phyloP scores from a whole-genome alignment of 2,113 vertebrate genomes.

The Synchiropus splendidus region DNA sequence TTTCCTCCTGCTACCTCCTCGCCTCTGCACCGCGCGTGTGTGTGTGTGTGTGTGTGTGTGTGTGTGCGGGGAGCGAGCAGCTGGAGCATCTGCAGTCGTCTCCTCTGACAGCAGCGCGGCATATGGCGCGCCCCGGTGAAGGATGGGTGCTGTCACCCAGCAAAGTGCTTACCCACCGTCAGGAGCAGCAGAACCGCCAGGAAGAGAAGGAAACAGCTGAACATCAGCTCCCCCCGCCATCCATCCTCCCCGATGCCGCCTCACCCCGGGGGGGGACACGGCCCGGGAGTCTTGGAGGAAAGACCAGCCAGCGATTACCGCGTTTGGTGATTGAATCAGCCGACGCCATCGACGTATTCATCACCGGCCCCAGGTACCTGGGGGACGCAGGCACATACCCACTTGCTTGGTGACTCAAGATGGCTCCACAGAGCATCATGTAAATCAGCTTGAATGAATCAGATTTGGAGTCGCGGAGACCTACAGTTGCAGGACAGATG shows the following conservation, averaged over 20 bases:
- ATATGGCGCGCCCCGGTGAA: constrained; percentile 71
- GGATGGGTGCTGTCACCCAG: constrained; percentile 73
- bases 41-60: constrained; percentile 18
- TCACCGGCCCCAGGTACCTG: too few species aligned
- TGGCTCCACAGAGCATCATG: too few species aligned
- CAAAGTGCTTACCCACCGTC: constrained; percentile 63
- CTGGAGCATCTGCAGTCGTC: constrained; percentile 65
- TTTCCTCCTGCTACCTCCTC: constrained; percentile 24
- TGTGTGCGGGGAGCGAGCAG: constrained; percentile 50
- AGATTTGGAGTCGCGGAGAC: too few species aligned
- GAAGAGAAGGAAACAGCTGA: constrained; percentile 58
- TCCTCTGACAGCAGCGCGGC: constrained; percentile 63
- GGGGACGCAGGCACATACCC: too few species aligned
- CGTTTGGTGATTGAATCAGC: too few species aligned
- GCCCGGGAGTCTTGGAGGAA: constrained; percentile 11
- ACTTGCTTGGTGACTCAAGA: too few species aligned
- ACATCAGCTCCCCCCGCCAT: constrained; percentile 54
- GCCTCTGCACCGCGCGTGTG: constrained; percentile 13
- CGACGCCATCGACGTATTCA: too few species aligned
- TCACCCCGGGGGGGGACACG: constrained; percentile 16
- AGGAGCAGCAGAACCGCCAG: constrained; percentile 40
- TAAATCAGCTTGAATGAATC: too few species aligned
- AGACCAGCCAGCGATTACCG: too few species aligned
- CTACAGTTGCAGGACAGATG: too few species aligned
- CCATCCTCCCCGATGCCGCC: constrained; percentile 39